Base-by-base conservation (phyloP, 2,888 invertebrate genomes). In the Melieria picta region DNA sequence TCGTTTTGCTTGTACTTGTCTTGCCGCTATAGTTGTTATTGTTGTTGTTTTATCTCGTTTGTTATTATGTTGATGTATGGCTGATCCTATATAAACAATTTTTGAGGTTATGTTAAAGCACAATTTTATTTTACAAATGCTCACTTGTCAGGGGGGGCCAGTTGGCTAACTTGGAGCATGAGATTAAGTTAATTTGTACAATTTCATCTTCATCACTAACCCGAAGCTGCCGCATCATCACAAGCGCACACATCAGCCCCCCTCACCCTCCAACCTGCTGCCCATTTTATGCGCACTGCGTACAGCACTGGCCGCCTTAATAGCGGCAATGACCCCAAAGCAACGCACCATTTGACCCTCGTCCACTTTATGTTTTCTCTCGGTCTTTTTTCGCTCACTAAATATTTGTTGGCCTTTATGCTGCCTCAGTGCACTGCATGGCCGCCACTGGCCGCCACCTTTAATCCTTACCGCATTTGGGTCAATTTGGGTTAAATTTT, bases 21-120 rank as follows among this genome's bases (percentile, higher is more conserved):
- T 30, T 30, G 30, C 30, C 3, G 30, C 30, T 2, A 30, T 30
- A 30, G 30, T 30, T 30, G 30, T 30, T 30, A 30, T 30, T 30
- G 30, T 30, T 30, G 30, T 30, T 30, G 30, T 30, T 30, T 30
- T 30, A 30, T 52, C 11, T n/a, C 52, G 52, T 7, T 52, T 11
- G 13, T 52, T 11, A 52, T 52, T 11, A 52, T 64, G 7, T 42
- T 65, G 57, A 56, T 66, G 16, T 47, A 72, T 72, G 57, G 61
- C 67, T 73, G 70, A 75, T 75, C 75, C 73, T 72, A 46, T 73
- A 66, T 73, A 73, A 75, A 73, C 69, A 75, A 72, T 72, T 65
- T 47, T 63, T 58, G 48, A 72, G 69, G 65, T 75, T 75, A 72
- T 62, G 70, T 67, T 67, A 57, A 58, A 60, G 70, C 57, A 75